Evolutionary conservation across 2,113 vertebrate species (phyloP).

Genomic region (Boulengeromyrus knoepffleri): DNA sequence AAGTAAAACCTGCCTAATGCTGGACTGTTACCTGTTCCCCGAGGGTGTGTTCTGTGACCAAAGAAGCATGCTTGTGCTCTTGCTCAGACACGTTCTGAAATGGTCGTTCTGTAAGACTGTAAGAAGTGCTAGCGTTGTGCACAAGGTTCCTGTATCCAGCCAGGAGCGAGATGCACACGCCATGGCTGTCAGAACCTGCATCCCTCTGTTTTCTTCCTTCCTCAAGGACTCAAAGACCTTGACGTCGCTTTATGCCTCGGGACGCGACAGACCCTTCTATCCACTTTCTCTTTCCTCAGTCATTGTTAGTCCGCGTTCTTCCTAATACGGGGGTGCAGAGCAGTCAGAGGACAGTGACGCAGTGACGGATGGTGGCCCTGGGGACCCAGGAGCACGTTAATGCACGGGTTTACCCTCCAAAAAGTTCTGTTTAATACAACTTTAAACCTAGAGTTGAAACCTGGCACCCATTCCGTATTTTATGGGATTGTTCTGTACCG

Average conservation of each 20-base stretch:
- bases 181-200: not conserved
- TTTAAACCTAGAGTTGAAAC: not conserved
- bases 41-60: not conserved
- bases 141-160: not conserved
- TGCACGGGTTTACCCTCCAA: not conserved
- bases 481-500: not conserved
- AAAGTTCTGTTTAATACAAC: not conserved
- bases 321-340: not conserved
- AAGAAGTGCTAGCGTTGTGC: not conserved
- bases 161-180: not conserved
- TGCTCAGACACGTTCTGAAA: not conserved
- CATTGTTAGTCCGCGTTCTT: not conserved
- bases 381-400: not conserved
- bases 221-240: not conserved
- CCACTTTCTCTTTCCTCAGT: not conserved
- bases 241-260: not conserved
- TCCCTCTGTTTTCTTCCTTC: not conserved
- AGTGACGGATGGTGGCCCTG: not conserved
- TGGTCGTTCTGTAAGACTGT: not conserved
- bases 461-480: not conserved
- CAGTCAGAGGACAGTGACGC: not conserved
- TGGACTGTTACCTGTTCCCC: not conserved
- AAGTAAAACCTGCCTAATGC: not conserved
- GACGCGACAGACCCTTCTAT: not conserved
- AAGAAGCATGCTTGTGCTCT: not conserved